Evolutionary conservation across 2,113 vertebrate species (phyloP), one percentile per base, ranked within the genome.

Genomic region (Prietella phreatophila): DNA sequence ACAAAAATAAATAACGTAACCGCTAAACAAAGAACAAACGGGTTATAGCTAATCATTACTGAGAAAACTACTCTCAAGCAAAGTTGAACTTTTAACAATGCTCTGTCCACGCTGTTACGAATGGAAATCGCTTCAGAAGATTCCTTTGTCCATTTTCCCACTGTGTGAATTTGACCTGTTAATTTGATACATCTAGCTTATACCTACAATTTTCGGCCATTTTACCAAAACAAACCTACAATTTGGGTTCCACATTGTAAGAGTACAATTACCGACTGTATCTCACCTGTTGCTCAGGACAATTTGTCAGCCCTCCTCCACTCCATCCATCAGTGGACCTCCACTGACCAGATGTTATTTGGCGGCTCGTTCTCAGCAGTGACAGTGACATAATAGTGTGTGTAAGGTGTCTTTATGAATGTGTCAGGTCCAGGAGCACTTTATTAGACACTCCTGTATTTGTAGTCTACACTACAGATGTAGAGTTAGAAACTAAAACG

Each of bases 261-360:
- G 60, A 83, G 19, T n/a, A 83, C 60, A 63, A 65, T 47, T 65
- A 83, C 39, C 47, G 22, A 47, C 60, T 65, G 82, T 63, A 47
- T 63, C 82, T 83, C 60, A 65, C 22, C 82, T 83, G 58, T 39
- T 63, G 58, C 36, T 61, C 20, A 0, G 39, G 60, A 63, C 25
- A 47, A 27, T 83, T 47, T 15, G 13, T 65, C 82, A 47, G 10
- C 30, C n/a, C n/a, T 82, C 53, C 79, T 82, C 79, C 79, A 25
- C 17, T 36, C 36, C 82, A 83, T 83, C 82, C 82, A 83, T 83
- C 82, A 65, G 11, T 17, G 15, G 22, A 15, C 22, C 27, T 65
- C 5, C 36, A 65, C 60, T 47, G 58, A 83, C 82, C 82, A 83
- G 36, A 83, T 83, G 82, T 63, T 50, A 65, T 65, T 65, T 27